Percentiles rank a stretch among this genome's conserved stretches.
These are phyloP conservation scores for Furnarius figulus DNA, from an alignment of 2,113 vertebrate species.

Conservation along the genomic window DNA sequence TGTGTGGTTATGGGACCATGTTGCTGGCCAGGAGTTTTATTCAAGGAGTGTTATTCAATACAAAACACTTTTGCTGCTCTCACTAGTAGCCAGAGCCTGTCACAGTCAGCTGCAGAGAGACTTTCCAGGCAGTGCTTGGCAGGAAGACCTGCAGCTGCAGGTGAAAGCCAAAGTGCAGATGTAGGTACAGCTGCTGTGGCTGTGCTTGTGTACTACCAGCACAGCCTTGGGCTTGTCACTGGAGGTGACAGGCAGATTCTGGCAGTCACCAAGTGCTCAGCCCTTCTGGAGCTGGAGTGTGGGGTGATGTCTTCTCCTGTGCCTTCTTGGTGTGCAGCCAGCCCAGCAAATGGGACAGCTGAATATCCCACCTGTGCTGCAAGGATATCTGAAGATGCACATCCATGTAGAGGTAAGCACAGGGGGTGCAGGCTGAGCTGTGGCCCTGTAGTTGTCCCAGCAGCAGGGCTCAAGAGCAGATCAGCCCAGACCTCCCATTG, in stretches of 20 bases:
- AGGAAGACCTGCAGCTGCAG: background rate
- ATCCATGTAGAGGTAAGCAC: accelerated
- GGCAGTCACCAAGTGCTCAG: background rate
- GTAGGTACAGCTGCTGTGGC: background rate
- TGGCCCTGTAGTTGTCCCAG: background rate
- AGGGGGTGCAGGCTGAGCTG: background rate
- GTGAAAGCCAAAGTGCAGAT: background rate
- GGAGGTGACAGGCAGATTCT: background rate
- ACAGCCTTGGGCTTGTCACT: background rate
- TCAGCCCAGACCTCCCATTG: background rate
- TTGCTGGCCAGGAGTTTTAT: background rate
- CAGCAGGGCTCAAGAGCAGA: background rate
- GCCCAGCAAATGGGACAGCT: background rate
- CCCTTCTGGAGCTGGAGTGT: background rate
- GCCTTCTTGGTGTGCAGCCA: accelerated
- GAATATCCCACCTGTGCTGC: background rate
- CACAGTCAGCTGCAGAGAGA: background rate
- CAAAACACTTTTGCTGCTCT: background rate
- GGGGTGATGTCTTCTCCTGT: background rate
- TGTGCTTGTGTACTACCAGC: background rate
- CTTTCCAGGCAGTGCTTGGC: background rate
- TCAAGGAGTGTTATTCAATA: background rate
- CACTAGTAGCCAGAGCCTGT: background rate
- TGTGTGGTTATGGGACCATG: background rate
- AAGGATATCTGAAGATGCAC: background rate